Percentiles rank a stretch among this genome's conserved stretches.
These are phyloP conservation scores for Heterotilapia buettikoferi DNA, from an alignment of 2,113 vertebrate species.

Conservation along the genomic window DNA sequence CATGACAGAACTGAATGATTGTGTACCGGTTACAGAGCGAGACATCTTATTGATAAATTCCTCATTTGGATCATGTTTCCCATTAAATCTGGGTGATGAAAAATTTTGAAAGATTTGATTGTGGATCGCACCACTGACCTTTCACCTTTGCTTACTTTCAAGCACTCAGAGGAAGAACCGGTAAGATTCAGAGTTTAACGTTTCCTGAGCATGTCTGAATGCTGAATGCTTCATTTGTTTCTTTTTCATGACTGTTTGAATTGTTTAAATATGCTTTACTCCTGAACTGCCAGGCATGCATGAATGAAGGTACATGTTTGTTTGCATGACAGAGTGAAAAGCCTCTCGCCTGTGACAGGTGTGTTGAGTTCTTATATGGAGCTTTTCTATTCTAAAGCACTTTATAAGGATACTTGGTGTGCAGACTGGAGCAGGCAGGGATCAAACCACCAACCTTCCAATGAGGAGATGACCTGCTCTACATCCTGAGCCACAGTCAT, in stretches of 20 bases:
- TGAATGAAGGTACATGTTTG: not conserved
- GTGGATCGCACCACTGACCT: constrained; percentile 61
- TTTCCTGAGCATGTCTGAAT: constrained; percentile 21
- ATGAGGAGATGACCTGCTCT: not conserved
- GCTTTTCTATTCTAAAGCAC: not conserved
- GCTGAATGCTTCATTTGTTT: constrained; percentile 26
- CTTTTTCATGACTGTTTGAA: not conserved
- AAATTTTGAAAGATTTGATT: not conserved
- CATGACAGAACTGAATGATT: not conserved
- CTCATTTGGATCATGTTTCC: not conserved
- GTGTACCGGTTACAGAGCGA: fast-evolving
- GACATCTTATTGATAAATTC: not conserved
- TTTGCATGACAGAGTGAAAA: not conserved
- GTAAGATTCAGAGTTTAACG: constrained; percentile 75
- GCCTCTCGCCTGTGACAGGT: not conserved
- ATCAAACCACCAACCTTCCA: not conserved
- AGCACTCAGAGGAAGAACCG: constrained; percentile 93
- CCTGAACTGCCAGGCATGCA: not conserved
- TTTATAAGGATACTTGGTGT: not conserved
- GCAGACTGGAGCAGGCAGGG: not conserved
- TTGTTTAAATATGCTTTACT: not conserved
- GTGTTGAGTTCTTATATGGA: not conserved
- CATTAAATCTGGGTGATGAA: not conserved
- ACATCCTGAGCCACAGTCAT: not conserved
- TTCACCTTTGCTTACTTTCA: constrained; percentile 80